phyloP scores from a whole-genome alignment of 2,113 vertebrate species.

The Anas platyrhynchos region DNA sequence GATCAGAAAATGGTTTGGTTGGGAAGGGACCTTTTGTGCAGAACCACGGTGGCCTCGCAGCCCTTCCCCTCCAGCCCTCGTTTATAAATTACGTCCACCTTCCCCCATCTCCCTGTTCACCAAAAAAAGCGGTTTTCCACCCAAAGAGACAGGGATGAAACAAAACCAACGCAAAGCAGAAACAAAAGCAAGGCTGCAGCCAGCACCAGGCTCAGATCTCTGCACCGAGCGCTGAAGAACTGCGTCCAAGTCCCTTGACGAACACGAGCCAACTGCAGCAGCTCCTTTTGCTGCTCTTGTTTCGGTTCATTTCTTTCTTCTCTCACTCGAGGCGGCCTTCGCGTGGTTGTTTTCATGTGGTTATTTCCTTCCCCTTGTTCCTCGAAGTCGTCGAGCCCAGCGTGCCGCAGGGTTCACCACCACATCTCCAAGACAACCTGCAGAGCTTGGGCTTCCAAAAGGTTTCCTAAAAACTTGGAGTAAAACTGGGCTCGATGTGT shows the following conservation, averaged over 20 bases:
- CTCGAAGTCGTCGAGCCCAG: background rate
- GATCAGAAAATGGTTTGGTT: no score
- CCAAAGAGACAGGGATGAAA: background rate
- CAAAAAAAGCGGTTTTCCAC: no score
- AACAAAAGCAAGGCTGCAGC: background rate
- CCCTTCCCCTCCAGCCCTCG: background rate
- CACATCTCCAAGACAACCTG: background rate
- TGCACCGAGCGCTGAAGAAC: background rate
- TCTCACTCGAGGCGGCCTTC: background rate
- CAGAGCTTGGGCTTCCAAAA: background rate
- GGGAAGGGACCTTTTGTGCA: background rate
- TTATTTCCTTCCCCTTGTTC: background rate
- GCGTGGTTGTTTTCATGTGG: background rate
- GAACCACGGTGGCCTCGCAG: fast-evolving
- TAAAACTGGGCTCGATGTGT: background rate
- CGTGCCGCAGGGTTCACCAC: no score
- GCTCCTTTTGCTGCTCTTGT: background rate
- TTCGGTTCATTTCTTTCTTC: background rate
- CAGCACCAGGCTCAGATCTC: fast-evolving
- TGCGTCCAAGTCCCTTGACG: background rate
- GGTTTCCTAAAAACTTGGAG: background rate
- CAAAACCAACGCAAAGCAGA: no score
- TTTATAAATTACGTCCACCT: fast-evolving
- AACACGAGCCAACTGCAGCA: background rate
- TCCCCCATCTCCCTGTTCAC: background rate